These are phyloP conservation scores for Erythrolamprus reginae DNA, from an alignment of 2,113 vertebrate genomes.

Conservation along the genomic window DNA sequence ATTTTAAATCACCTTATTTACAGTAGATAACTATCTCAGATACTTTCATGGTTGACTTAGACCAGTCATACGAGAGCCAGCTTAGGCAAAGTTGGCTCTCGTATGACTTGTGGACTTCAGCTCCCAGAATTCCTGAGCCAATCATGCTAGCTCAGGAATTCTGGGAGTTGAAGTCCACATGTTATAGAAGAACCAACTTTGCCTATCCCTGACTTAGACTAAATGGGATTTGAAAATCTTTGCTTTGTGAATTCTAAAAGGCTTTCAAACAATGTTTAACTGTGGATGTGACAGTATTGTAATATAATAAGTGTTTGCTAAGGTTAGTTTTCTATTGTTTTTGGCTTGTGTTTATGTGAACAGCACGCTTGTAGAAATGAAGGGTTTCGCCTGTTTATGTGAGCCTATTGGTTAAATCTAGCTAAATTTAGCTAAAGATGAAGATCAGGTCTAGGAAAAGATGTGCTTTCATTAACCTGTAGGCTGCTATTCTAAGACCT, in stretches of 20 bases:
- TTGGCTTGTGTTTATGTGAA: neutral
- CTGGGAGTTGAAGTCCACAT: too few relatives aligned
- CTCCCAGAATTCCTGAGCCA: too few relatives aligned
- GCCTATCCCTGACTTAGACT: neutral
- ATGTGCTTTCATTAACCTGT: neutral
- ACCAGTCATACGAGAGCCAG: too few relatives aligned
- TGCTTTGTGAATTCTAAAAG: neutral
- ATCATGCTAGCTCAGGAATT: too few relatives aligned
- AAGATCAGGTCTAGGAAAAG: neutral
- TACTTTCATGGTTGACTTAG: neutral
- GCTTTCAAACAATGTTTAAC: neutral
- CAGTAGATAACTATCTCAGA: neutral
- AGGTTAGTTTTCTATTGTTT: neutral
- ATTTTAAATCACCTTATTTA: slow-evolving; percentile 9
- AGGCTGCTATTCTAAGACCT: neutral
- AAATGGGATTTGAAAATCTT: neutral
- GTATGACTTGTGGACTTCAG: too few relatives aligned
- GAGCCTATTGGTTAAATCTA: neutral
- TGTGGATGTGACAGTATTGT: neutral
- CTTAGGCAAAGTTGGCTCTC: too few relatives aligned
- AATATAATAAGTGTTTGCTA: neutral
- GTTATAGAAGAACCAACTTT: too few relatives aligned
- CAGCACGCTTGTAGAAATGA: neutral
- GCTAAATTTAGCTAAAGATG: neutral
- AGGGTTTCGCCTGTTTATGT: neutral